These are phyloP conservation scores for Heliocidaris erythrogramma DNA, from an alignment of 35 echinoderm and acorn worm genomes.

Conservation along the genomic window DNA sequence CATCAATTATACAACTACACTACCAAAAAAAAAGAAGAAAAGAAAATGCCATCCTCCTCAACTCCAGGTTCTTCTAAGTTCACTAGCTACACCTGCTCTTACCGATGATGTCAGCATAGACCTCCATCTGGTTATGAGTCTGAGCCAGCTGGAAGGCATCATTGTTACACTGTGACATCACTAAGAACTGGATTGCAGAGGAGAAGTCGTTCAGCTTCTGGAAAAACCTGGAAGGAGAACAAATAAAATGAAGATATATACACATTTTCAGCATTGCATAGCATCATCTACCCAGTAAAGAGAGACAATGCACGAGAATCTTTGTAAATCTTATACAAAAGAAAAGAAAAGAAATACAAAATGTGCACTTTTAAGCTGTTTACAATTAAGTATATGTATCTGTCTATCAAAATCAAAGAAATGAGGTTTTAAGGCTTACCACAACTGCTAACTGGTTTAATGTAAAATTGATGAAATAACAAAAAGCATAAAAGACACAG, in stretches of 20 bases:
- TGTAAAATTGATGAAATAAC: too few relatives aligned
- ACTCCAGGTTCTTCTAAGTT: too few relatives aligned
- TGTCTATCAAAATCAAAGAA: too few relatives aligned
- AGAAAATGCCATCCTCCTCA: too few relatives aligned
- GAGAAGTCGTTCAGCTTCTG: constrained; percentile 96
- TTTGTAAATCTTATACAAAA: neutral
- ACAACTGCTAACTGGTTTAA: too few relatives aligned
- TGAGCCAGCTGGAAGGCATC: constrained; percentile 98
- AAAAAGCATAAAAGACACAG: too few relatives aligned
- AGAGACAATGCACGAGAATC: neutral
- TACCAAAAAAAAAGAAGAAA: too few relatives aligned
- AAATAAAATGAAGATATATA: neutral
- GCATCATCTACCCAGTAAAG: neutral
- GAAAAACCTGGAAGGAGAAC: constrained; percentile 79
- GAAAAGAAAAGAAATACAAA: too few relatives aligned
- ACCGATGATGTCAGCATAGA: constrained; percentile 99
- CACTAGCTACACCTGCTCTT: neutral
- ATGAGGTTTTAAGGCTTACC: too few relatives aligned
- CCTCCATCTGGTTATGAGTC: constrained; percentile 94
- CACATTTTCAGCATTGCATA: neutral
- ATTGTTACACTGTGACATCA: constrained; percentile 99
- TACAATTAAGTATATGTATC: neutral
- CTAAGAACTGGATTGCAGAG: constrained; percentile 97
- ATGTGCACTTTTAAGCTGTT: neutral
- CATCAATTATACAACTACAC: too few relatives aligned